Evolutionary conservation across 2,797 vertebrate genomes (phyloP).

Genomic region (Hozukius guyotensis): DNA sequence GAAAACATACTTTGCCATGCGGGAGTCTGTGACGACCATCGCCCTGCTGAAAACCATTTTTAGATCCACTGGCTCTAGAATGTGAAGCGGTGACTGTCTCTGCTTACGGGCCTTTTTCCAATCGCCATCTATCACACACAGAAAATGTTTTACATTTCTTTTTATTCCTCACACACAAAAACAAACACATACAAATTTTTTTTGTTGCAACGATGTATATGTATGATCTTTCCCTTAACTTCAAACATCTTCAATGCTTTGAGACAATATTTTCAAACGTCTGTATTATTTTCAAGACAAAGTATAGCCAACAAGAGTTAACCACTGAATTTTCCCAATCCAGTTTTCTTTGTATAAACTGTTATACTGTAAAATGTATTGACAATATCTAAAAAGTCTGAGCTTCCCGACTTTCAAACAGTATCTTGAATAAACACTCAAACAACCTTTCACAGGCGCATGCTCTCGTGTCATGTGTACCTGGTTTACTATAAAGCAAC

Average conservation of each 20-base stretch:
- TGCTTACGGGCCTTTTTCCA: slow-evolving; percentile 93
- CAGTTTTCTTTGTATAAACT: not conserved
- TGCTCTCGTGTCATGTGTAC: slow-evolving; percentile 63
- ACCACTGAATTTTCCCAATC: too few relatives aligned
- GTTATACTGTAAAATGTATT: not conserved
- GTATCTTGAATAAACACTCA: not conserved
- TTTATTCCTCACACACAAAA: not conserved
- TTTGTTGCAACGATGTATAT: too few relatives aligned
- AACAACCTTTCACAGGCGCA: not conserved
- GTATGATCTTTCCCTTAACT: not conserved
- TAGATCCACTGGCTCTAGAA: slow-evolving; percentile 94
- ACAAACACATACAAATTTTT: not conserved
- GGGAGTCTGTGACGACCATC: slow-evolving; percentile 93
- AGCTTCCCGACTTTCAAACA: not conserved
- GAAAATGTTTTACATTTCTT: slow-evolving; percentile 15
- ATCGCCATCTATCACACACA: slow-evolving; percentile 85
- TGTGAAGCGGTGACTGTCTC: slow-evolving; percentile 88
- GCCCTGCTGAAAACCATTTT: slow-evolving; percentile 92
- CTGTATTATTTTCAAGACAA: not conserved
- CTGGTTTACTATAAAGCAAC: slow-evolving; percentile 90
- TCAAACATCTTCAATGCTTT: not conserved
- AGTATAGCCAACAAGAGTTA: not conserved
- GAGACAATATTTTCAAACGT: not conserved
- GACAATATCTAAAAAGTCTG: not conserved
- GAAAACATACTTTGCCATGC: slow-evolving; percentile 92